Base-by-base conservation (phyloP, 2,888 invertebrate species). In the Caenorhabditis sp. region DNA sequence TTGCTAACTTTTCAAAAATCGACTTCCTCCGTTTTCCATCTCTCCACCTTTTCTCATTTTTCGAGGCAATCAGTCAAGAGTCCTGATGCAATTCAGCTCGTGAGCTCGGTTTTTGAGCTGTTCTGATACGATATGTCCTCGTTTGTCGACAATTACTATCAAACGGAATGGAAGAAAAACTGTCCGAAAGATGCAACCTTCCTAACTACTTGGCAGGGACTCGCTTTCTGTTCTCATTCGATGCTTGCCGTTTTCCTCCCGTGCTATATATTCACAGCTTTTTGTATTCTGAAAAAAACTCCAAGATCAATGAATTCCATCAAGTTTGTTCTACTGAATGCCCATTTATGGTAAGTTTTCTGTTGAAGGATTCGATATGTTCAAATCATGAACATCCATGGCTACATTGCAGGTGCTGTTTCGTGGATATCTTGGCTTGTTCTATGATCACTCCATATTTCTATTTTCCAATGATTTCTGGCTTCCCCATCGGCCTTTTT, bases 371-470 rank as follows among this genome's bases (percentile, higher is more conserved):
- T 1, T 18, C 47, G 11, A 18, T n/a, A 3, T 47, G 47, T 56
- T 3, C 3, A 24, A 13, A 40, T 40, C 11, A 40, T 35, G 22
- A 18, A 9, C 11, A n/a, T n/a, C n/a, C n/a, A n/a, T n/a, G n/a
- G n/a, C n/a, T 18, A 0, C 8, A 1, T 56, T 72, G 3, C 47
- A 76, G 76, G 76, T 76, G 76, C 18, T 67, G 40, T 22, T 67
- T 61, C 15, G 37, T 58, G 22, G 76, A 76, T 15, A 67, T 76
- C 2, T n/a, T 67, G 13, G 40, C 68, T 8, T 76, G 76, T 22
- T 76, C 67, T 6, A 60, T 76, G 2, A 76, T 76, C 20, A 76
- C 76, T 26, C 76, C 76, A 1, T 76, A 76, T 55, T 76, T 76
- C 22, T 76, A 67, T n/a, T 76, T 76, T 22, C 76, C 76, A 18